Evolutionary conservation across 2,113 vertebrate species (phyloP).

Genomic region (Gracilinanus agilis): DNA sequence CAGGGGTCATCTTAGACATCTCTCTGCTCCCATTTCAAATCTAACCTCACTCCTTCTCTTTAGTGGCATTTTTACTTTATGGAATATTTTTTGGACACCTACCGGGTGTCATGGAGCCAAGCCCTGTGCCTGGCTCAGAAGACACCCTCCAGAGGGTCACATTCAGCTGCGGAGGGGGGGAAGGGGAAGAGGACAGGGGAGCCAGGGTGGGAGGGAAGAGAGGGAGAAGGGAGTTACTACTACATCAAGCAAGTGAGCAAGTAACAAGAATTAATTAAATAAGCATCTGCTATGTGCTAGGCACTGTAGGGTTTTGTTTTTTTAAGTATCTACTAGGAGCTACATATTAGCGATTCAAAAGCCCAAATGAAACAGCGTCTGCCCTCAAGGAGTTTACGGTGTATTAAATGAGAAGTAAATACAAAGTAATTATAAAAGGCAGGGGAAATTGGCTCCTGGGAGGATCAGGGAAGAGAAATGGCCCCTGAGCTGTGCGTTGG

Average conservation of each 20-base stretch:
- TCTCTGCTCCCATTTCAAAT: neutral
- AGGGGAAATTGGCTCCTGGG: neutral
- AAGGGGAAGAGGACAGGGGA: no score
- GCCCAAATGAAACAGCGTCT: neutral
- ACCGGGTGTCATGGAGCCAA: neutral
- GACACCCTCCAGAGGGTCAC: neutral
- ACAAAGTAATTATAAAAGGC: neutral
- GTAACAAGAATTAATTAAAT: neutral
- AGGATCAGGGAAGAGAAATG: neutral
- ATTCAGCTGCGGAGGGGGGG: neutral
- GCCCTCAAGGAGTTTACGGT: neutral
- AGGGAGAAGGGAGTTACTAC: neutral
- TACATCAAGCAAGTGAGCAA: neutral
- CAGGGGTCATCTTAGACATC: neutral
- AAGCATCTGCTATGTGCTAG: neutral
- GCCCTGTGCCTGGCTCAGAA: neutral
- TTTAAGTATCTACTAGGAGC: neutral
- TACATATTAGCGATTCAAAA: neutral
- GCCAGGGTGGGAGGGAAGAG: neutral
- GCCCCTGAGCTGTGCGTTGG: neutral
- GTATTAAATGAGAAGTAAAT: neutral
- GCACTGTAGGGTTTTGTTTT: no score
- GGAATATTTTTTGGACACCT: neutral
- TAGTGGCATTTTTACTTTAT: neutral
- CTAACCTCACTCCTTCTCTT: neutral